A percentile compares a stretch with the other conserved stretches of the same genome.
These are phyloP conservation scores for Lepisosteus osseus DNA, from an alignment of 2,113 vertebrate species.

Conservation along the genomic window DNA sequence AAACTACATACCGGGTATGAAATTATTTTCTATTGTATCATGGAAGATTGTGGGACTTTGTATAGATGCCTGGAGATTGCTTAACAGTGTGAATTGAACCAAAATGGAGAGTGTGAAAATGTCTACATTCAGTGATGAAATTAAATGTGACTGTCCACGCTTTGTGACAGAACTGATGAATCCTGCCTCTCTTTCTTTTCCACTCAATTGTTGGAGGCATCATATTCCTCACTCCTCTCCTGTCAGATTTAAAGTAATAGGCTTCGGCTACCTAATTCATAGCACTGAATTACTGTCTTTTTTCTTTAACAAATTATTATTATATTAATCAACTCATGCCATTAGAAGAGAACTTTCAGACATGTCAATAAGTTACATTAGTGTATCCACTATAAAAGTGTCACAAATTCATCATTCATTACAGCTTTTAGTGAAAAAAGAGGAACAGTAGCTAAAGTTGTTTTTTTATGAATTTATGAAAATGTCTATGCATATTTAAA, in stretches of 20 bases:
- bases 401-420: not conserved
- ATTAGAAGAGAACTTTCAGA: slow-evolving; percentile 7
- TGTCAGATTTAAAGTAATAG: slow-evolving; percentile 11
- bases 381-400: not conserved
- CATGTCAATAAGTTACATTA: not conserved
- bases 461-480: too few species aligned
- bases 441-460: not conserved
- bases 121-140: not conserved
- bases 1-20: not conserved
- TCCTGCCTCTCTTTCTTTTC: not conserved
- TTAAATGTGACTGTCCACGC: not conserved
- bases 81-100: not conserved
- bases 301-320: slow-evolving; percentile 2
- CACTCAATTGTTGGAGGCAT: not conserved
- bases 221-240: not conserved
- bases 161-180: not conserved
- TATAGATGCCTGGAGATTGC: slow-evolving; percentile 1
- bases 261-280: slow-evolving; percentile 11
- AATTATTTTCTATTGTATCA: not conserved
- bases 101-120: not conserved
- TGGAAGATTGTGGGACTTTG: not conserved
- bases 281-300: not conserved
- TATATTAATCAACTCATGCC: not conserved
- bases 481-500: too few species aligned
- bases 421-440: not conserved